phyloP scores from a whole-genome alignment of 1,140 invertebrate species.

The Macrotrachela quadricornifera region DNA sequence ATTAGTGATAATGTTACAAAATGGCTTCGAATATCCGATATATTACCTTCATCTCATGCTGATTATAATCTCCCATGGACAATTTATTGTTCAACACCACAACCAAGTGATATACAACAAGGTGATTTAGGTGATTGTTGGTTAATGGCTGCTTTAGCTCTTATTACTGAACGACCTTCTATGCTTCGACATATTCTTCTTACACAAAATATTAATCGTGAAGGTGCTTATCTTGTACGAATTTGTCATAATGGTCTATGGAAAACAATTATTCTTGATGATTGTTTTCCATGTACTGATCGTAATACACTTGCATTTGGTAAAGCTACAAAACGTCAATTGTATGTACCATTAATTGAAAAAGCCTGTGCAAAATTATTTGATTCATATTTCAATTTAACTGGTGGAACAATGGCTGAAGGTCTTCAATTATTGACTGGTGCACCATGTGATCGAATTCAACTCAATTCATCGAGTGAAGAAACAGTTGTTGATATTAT shows the following conservation, averaged over 20 bases:
- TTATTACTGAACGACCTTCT: slow-evolving; percentile 75
- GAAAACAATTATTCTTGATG: slow-evolving; percentile 83
- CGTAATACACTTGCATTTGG: slow-evolving; percentile 55
- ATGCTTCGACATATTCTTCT: slow-evolving; percentile 73
- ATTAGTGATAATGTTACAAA: no score
- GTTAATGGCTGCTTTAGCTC: slow-evolving; percentile 48
- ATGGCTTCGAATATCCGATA: no score
- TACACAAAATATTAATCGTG: slow-evolving; percentile 55
- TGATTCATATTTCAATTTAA: slow-evolving; percentile 82
- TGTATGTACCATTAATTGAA: slow-evolving; percentile 94
- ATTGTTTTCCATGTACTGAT: slow-evolving; percentile 78
- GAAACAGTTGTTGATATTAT: no score
- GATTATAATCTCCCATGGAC: no score
- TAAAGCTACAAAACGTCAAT: slow-evolving; percentile 78
- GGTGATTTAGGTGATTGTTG: slow-evolving; percentile 7
- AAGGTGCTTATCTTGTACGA: slow-evolving; percentile 64
- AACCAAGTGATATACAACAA: slow-evolving; percentile 6
- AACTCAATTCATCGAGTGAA: background rate
- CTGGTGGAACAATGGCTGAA: slow-evolving; percentile 80
- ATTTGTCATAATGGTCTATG: slow-evolving; percentile 85
- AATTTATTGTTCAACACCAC: background rate
- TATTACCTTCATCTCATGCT: no score
- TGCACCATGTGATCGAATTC: slow-evolving; percentile 34
- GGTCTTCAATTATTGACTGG: slow-evolving; percentile 71
- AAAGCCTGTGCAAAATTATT: slow-evolving; percentile 93